Evolutionary conservation across 2,113 vertebrate genomes (phyloP).

Genomic region (Deroptyus accipitrinus): DNA sequence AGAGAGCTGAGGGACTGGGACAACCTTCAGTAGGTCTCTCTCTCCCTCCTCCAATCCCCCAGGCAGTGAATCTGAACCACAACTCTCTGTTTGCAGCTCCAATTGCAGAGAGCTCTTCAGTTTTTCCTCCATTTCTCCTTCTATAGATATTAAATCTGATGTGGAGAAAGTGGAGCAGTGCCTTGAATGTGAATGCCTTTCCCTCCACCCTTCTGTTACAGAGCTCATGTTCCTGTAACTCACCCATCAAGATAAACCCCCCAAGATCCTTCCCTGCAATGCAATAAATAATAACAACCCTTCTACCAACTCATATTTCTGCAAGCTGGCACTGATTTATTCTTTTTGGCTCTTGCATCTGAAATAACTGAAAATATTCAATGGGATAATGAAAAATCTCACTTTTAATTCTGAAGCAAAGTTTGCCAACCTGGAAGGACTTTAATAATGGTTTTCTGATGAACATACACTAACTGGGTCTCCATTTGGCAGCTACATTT

Average conservation of each 20-base stretch:
- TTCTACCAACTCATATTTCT: conserved; percentile 11
- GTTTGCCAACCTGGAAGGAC: conserved; percentile 32
- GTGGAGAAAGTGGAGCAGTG: neutral
- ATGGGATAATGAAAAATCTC: conserved; percentile 34
- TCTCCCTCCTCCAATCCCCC: neutral
- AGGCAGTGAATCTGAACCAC: neutral
- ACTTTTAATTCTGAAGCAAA: conserved; percentile 29
- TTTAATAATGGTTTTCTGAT: conserved; percentile 52
- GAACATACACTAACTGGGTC: neutral
- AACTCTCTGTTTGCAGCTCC: neutral
- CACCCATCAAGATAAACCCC: neutral
- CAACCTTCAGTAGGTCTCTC: neutral
- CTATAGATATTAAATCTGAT: neutral
- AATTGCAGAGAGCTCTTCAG: neutral
- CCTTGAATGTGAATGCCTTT: conserved; percentile 6
- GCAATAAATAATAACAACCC: conserved; percentile 53
- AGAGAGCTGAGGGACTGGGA: neutral
- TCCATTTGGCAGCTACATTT: neutral
- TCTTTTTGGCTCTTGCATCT: conserved; percentile 33
- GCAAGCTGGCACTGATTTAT: conserved; percentile 38
- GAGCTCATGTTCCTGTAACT: neutral
- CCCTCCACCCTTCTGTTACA: neutral
- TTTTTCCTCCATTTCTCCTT: neutral
- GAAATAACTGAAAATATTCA: conserved; percentile 49
- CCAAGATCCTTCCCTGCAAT: neutral